A percentile compares a stretch with the other conserved stretches of the same genome.
These are phyloP conservation scores for Cataglyphis livida DNA, from an alignment of 2,888 invertebrate genomes.

Conservation along the genomic window DNA sequence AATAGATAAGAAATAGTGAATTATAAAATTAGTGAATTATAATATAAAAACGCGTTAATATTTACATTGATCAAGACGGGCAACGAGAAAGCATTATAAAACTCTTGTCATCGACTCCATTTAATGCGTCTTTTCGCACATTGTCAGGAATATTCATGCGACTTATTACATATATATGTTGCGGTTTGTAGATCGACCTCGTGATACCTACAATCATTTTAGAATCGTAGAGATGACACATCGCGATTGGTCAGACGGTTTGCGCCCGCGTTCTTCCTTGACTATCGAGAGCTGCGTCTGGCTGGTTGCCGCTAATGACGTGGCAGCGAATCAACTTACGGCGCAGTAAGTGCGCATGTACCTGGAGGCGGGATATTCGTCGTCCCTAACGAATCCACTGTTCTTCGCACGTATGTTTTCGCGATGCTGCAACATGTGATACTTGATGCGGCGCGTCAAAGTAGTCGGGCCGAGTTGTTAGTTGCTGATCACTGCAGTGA, in stretches of 20 bases:
- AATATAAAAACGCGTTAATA: conserved; percentile 31
- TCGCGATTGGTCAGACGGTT: conserved; percentile 54
- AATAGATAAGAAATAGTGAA: neutral
- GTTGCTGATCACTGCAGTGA: neutral
- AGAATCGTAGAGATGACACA: conserved; percentile 1
- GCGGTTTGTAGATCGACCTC: conserved; percentile 58
- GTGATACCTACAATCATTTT: conserved; percentile 47
- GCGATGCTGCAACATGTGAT: conserved; percentile 63
- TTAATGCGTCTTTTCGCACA: conserved; percentile 31
- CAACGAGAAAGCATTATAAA: conserved; percentile 13
- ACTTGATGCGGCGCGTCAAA: conserved; percentile 50
- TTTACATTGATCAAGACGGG: conserved; percentile 3
- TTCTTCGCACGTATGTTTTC: conserved; percentile 30
- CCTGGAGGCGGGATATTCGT: conserved; percentile 66
- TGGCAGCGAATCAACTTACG: conserved; percentile 64
- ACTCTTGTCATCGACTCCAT: conserved; percentile 24
- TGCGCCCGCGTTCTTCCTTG: conserved; percentile 50
- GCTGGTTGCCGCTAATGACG: conserved; percentile 54
- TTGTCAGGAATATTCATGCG: conserved; percentile 22
- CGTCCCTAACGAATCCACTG: conserved; percentile 60
- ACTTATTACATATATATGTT: conserved; percentile 53
- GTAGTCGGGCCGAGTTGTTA: neutral
- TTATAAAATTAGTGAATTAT: neutral
- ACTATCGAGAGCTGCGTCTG: conserved; percentile 46
- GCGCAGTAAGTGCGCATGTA: conserved; percentile 68